These are phyloP conservation scores for Synanthedon tipuliformis DNA, from an alignment of 2,888 invertebrate species.

Conservation along the genomic window DNA sequence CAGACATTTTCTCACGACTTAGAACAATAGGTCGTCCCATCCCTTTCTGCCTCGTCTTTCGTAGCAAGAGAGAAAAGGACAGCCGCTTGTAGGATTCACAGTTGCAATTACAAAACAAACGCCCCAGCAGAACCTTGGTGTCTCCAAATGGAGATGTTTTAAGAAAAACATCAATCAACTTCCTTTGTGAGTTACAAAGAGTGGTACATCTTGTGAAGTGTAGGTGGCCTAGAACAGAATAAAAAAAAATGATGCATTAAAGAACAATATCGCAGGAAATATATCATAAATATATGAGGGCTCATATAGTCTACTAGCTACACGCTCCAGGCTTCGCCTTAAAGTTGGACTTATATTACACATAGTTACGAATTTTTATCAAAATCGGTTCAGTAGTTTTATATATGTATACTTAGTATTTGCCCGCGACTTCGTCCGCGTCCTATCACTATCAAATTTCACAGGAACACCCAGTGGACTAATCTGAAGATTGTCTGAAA, in stretches of 20 bases:
- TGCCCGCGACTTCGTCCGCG: too few species aligned
- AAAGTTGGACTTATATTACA: too few species aligned
- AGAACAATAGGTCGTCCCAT: slow-evolving; percentile 25
- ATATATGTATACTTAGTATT: too few species aligned
- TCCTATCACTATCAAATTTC: too few species aligned
- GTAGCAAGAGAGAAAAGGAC: neutral
- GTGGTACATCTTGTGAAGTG: slow-evolving; percentile 1
- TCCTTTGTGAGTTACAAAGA: slow-evolving; percentile 3
- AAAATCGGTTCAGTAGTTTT: too few species aligned
- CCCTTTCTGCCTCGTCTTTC: slow-evolving; percentile 11
- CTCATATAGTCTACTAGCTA: too few species aligned
- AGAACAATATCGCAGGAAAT: too few species aligned
- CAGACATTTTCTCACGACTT: slow-evolving; percentile 40
- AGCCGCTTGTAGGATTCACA: slow-evolving; percentile 11
- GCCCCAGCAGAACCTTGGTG: slow-evolving; percentile 18
- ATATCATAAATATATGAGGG: too few species aligned
- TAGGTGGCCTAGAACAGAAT: neutral
- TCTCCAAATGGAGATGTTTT: slow-evolving; percentile 14
- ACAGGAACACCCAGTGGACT: too few species aligned
- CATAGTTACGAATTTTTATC: too few species aligned
- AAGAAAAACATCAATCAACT: slow-evolving; percentile 20
- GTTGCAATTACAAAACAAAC: slow-evolving; percentile 12
- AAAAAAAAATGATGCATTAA: too few species aligned
- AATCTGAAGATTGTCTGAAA: neutral
- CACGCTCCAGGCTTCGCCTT: too few species aligned